Base-by-base conservation (phyloP, 2,113 vertebrate genomes). In the Drymodes brunneopygia region DNA sequence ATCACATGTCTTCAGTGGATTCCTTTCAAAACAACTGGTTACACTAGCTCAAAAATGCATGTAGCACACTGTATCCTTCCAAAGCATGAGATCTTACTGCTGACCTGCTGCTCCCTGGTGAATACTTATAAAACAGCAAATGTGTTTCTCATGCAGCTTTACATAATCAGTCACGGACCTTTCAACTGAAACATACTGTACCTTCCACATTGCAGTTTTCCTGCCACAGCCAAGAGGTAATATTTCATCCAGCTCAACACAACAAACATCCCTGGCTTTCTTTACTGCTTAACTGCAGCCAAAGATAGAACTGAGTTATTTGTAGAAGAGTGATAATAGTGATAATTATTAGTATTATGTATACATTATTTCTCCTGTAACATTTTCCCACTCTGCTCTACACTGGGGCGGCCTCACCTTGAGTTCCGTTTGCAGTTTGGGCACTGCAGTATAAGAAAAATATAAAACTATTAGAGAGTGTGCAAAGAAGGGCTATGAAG, bases 51-150 rank as follows among this genome's bases (percentile, higher is more conserved):
- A 94, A 92, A 95, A 71, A 56, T 29, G 16, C 19, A n/a, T 15
- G 17, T 12, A 87, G 58, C 61, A 53, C 44, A 81, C n/a, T 29
- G 44, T 85, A 91, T 86, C 88, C 90, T 97, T 88, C 86, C 88
- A 91, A 90, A 81, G 42, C 17, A 86, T 28, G 33, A 84, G 35
- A 50, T 40, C 14, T 66, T 78, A 44, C 54, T 90, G 86, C 91
- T 93, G 94, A 94, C 56, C 65, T 86, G 66, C 42, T 86, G 54
- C 45, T 95, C 85, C 71, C 86, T 78, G 65, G 42, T 86, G 60
- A 93, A 58, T 80, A 73, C 57, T 90, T 95, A 36, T 1, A 75
- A 94, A 95, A 94, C 28, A 53, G 25, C 64, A 91, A 47, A 93
- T 88, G 69, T 92, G 69, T 56, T 94, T 79, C 65, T 85, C 31